A percentile compares a stretch with the other conserved stretches of the same genome.
These are phyloP conservation scores for Euglossa dilemma DNA, from an alignment of 1,140 invertebrate species.

Conservation along the genomic window DNA sequence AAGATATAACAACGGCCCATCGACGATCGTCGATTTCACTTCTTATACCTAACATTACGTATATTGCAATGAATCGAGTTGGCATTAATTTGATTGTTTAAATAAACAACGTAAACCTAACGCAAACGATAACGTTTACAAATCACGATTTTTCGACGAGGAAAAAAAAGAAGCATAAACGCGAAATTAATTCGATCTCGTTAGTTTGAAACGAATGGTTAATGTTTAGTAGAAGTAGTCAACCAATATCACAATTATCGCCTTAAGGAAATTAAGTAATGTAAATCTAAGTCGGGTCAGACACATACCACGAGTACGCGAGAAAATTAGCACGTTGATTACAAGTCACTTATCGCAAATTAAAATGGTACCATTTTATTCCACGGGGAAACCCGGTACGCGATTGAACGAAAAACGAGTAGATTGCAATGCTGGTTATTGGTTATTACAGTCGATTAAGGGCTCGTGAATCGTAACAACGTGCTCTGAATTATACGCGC, in stretches of 20 bases:
- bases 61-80: conserved; percentile 14
- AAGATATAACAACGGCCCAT: neutral
- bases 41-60: neutral
- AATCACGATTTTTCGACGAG: neutral
- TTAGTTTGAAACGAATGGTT: conserved; percentile 7
- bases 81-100: neutral
- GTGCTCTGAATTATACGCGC: neutral
- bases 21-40: neutral
- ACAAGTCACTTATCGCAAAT: neutral
- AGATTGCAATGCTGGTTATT: neutral
- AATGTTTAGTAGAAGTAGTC: conserved; percentile 43
- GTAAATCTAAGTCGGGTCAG: conserved; percentile 14
- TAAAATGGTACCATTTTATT: neutral
- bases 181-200: conserved; percentile 7
- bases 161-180: neutral
- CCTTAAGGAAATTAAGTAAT: conserved; percentile 2
- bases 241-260: conserved; percentile 59
- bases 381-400: neutral
- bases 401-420: neutral
- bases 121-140: neutral
- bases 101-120: neutral
- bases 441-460: neutral
- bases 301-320: neutral
- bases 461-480: conserved; percentile 9
- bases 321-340: neutral